Evolutionary conservation across 2,797 vertebrate genomes (phyloP), one percentile per base, ranked within the genome.

Genomic region (Euphonia xanthogaster): DNA sequence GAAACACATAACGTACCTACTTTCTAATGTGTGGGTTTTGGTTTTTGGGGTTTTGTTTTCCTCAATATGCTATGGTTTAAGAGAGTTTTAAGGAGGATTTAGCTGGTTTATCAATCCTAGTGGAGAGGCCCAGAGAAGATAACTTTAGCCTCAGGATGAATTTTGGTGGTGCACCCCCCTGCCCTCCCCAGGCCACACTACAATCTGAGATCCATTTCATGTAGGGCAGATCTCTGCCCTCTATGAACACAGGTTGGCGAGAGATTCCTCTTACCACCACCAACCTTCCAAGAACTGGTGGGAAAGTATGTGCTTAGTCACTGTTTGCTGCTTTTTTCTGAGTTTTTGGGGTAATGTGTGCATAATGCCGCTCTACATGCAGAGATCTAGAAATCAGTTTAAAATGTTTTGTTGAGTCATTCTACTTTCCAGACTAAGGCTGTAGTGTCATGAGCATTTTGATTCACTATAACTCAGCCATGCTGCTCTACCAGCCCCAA

Each of bases 311-410:
- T 67, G 10, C 7, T 87, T 57, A 51, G 7, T 62, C 20, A 31
- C 13, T 22, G 15, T 58, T 73, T 68, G 18, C 21, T 55, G 5
- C 2, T 1, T 21, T 61, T 63, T 74, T 25, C 7, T 39, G 16
- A 14, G 1, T 0, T 12, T 37, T 21, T 30, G 22, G 5, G 5
- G 3, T 62, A 60, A 48, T 14, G 1, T 24, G 10, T 21, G 20
- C 47, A 39, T 35, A 22, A 45, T 14, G 48, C 4, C 21, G 39
- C 5, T 55, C n/a, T 7, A 53, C 15, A 25, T 21, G 30, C 19
- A 54, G 17, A 58, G n/a, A 57, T 31, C 5, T 35, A n/a, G 66
- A 80, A 70, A 89, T 15, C 4, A 51, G 11, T 55, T 77, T 51
- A 23, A 86, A 67, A 48, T 37, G 7, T 27, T 79, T 58, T 55